Conservation (phyloP, 2,888 invertebrate species). For the Athetis lepigone region DNA sequence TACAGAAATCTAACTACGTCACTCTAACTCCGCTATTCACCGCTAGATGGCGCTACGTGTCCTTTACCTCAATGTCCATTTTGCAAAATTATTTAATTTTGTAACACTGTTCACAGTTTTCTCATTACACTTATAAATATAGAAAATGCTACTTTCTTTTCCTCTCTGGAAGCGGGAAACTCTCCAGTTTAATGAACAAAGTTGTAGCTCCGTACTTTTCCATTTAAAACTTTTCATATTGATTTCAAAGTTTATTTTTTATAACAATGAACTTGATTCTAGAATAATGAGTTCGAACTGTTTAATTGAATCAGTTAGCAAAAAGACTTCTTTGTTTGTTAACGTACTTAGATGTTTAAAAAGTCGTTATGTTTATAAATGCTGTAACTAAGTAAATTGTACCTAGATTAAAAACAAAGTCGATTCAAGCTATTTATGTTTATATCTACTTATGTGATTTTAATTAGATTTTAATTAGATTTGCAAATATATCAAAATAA, state of each 20-base stretch:
- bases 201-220: constrained; percentile 82
- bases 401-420: too few species aligned
- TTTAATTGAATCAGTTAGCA: constrained; percentile 41
- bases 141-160: constrained; percentile 74
- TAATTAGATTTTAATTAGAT: too few species aligned
- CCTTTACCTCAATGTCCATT: constrained; percentile 27
- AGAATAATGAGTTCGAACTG: constrained; percentile 63
- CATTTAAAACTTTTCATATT: constrained; percentile 85
- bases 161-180: constrained; percentile 72
- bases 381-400: too few species aligned
- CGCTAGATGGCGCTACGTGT: constrained; percentile 80
- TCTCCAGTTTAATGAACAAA: constrained; percentile 87
- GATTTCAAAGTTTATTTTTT: constrained; percentile 80
- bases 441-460: too few species aligned
- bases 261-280: constrained; percentile 76
- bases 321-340: constrained; percentile 21
- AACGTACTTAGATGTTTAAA: constrained; percentile 3
- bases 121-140: constrained; percentile 74
- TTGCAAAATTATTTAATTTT: constrained; percentile 63
- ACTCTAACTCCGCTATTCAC: constrained; percentile 73
- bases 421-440: too few species aligned
- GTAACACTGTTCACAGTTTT: constrained; percentile 72
- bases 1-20: background rate
- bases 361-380: constrained; percentile 1
- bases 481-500: too few species aligned